Conservation (phyloP, 2,113 vertebrate species). For the Phaethornis superciliosus region DNA sequence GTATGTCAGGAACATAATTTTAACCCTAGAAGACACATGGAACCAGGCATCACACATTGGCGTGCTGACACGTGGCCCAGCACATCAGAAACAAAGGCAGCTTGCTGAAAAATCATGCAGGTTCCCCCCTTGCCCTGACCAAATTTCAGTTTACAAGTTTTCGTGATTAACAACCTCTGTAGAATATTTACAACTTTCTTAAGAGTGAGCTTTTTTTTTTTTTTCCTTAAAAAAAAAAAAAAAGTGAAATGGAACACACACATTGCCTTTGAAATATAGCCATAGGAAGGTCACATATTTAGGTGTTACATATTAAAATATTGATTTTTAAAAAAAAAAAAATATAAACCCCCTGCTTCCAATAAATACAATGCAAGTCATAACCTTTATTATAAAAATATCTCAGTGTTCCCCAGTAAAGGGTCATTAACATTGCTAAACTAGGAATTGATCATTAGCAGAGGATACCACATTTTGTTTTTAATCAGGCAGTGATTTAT, state of each 20-base stretch:
- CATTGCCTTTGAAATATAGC: slow-evolving; percentile 43
- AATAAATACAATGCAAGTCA: slow-evolving; percentile 55
- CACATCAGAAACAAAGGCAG: slow-evolving; percentile 42
- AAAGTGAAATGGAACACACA: slow-evolving; percentile 13
- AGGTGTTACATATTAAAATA: slow-evolving; percentile 57
- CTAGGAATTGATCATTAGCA: slow-evolving; percentile 44
- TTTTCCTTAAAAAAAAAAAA: no score
- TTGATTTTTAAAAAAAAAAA: neutral
- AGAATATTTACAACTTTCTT: slow-evolving; percentile 56
- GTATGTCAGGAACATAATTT: slow-evolving; percentile 65
- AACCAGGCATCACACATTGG: slow-evolving; percentile 57
- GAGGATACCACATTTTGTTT: slow-evolving; percentile 30
- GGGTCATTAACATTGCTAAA: slow-evolving; percentile 43
- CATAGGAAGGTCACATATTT: slow-evolving; percentile 48
- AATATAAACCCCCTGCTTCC: neutral
- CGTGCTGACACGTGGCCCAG: slow-evolving; percentile 11
- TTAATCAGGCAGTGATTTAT: slow-evolving; percentile 68
- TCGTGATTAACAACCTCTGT: slow-evolving; percentile 48
- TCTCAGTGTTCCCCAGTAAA: neutral
- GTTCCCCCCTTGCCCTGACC: neutral
- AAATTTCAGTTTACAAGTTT: slow-evolving; percentile 31
- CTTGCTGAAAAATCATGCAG: slow-evolving; percentile 27
- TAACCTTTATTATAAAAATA: slow-evolving; percentile 58
- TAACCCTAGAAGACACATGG: slow-evolving; percentile 74
- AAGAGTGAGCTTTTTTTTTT: neutral